These are phyloP conservation scores for Thripadectes ignobilis DNA, from an alignment of 2,797 vertebrate species.

Conservation along the genomic window DNA sequence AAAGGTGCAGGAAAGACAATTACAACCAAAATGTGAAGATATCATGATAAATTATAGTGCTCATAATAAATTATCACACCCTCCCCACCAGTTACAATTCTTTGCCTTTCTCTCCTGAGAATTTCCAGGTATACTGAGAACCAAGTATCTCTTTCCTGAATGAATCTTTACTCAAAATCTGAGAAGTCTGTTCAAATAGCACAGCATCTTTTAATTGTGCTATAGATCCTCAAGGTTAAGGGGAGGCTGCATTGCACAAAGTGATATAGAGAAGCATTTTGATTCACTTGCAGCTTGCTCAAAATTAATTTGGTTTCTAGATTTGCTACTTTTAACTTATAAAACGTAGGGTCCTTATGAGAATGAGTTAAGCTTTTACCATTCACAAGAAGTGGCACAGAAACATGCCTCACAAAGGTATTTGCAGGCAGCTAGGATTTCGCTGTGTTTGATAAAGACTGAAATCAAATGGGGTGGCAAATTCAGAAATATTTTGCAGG, in stretches of 20 bases:
- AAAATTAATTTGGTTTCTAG: neutral
- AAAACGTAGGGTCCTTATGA: neutral
- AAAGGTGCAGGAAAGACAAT: neutral
- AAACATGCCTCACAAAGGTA: neutral
- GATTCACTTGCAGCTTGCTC: neutral
- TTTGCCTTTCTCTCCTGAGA: neutral
- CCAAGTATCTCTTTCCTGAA: neutral
- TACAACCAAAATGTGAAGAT: neutral
- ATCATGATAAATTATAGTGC: neutral
- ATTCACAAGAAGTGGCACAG: neutral
- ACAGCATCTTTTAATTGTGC: neutral
- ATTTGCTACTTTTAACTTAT: neutral
- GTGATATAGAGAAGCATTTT: neutral
- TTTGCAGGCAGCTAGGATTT: neutral
- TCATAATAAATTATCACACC: neutral
- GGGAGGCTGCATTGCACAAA: neutral
- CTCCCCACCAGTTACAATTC: neutral
- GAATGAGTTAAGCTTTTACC: neutral
- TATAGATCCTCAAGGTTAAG: neutral
- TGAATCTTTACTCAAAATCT: neutral
- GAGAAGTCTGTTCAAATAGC: neutral
- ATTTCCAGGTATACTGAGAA: neutral
- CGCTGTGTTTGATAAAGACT: neutral
- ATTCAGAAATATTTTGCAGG: neutral
- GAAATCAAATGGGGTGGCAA: neutral